A percentile compares a stretch with the other conserved stretches of the same genome.
Evolutionary conservation across 2,797 vertebrate genomes (phyloP).

Genomic region (Hephaestus fuliginosus): DNA sequence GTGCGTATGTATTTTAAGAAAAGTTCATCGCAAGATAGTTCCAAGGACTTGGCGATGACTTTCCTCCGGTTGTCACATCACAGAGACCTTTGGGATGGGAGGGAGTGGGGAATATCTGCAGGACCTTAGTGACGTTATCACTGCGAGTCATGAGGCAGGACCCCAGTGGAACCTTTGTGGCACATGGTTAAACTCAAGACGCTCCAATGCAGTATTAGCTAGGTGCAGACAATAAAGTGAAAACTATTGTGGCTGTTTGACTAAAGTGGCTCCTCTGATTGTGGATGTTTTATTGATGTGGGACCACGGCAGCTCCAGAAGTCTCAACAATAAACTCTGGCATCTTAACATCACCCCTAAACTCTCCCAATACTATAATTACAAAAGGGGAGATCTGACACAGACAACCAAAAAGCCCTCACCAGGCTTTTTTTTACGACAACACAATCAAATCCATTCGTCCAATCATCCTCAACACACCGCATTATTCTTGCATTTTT

Average conservation of each 20-base stretch:
- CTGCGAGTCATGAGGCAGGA: not conserved
- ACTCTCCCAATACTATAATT: conserved; percentile 24
- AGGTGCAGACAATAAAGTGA: conserved; percentile 7
- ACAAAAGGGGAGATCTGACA: not conserved
- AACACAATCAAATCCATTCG: conserved; percentile 1
- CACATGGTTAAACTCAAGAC: not conserved
- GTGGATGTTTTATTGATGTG: conserved; percentile 34
- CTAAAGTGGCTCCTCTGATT: conserved; percentile 3
- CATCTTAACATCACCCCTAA: conserved; percentile 19
- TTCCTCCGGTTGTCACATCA: not conserved
- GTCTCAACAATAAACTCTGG: conserved; percentile 17
- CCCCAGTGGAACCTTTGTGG: conserved; percentile 1
- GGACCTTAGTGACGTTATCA: not conserved
- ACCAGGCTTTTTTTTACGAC: not conserved
- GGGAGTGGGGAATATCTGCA: not conserved
- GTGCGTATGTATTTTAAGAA: not conserved
- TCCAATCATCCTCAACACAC: not conserved
- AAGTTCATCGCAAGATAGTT: not conserved
- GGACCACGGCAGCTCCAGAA: conserved; percentile 18
- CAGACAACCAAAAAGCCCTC: not conserved
- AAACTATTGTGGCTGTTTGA: conserved; percentile 7
- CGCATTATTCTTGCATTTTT: not conserved
- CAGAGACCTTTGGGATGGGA: not conserved
- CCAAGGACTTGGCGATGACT: not conserved
- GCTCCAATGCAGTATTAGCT: not conserved